These are phyloP conservation scores for Eptesicus fuscus DNA, from an alignment of 2,113 vertebrate species.

Conservation along the genomic window DNA sequence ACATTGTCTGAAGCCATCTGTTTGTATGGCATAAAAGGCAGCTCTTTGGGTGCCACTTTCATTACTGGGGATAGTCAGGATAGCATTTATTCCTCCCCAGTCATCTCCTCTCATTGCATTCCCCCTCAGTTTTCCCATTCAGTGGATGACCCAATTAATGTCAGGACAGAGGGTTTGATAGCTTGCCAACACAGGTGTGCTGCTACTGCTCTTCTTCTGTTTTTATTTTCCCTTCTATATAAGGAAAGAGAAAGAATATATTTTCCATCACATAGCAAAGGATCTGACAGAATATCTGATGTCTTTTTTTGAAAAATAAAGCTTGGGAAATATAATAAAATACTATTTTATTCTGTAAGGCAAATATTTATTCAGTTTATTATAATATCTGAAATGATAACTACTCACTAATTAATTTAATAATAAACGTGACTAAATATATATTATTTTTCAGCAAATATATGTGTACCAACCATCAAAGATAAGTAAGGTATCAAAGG, in stretches of 20 bases:
- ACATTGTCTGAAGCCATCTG: conserved; percentile 23
- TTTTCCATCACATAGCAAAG: conserved; percentile 31
- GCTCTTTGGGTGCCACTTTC: conserved; percentile 36
- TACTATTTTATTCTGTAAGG: neutral
- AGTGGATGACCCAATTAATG: conserved; percentile 48
- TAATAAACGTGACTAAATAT: neutral
- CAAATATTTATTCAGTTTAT: neutral
- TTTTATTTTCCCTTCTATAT: conserved; percentile 20
- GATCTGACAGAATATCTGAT: neutral
- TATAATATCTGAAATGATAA: neutral
- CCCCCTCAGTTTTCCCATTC: conserved; percentile 16
- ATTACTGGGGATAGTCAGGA: conserved; percentile 26
- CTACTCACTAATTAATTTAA: neutral
- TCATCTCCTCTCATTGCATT: neutral
- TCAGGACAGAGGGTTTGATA: conserved; percentile 4
- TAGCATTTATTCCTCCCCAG: conserved; percentile 6
- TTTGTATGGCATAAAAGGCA: conserved; percentile 35
- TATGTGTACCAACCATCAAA: neutral
- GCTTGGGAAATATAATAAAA: neutral
- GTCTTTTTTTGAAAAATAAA: neutral
- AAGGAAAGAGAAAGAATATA: neutral
- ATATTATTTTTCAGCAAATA: neutral
- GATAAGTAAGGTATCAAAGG: neutral
- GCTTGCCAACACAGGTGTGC: neutral
- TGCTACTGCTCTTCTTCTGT: neutral